Evolutionary conservation across 30 jellyfish, hydroid and myxozoan species (phyloP).

Genomic region (Haliclystus octoradiatus): DNA sequence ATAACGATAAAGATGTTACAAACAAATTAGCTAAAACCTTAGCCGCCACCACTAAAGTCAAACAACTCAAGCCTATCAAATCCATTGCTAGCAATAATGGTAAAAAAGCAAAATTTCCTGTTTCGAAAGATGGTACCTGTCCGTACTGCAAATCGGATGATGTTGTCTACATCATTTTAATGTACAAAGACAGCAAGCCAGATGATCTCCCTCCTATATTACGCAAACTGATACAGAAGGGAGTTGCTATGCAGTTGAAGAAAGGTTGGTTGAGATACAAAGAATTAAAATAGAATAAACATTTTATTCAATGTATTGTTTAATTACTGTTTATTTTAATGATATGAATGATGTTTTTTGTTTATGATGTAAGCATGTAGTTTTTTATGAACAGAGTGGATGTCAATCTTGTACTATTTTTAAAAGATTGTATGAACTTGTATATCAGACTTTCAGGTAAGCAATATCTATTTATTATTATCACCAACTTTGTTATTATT

Average conservation of each 20-base stretch:
- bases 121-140: slow-evolving; percentile 72
- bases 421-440: too few relatives aligned
- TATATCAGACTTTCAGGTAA: too few relatives aligned
- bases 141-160: slow-evolving; percentile 77
- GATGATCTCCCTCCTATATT: slow-evolving; percentile 52
- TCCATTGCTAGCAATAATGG: not conserved
- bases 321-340: too few relatives aligned
- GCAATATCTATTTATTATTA: too few relatives aligned
- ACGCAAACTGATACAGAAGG: slow-evolving; percentile 24
- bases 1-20: not conserved
- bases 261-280: slow-evolving; percentile 12
- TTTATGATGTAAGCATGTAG: too few relatives aligned
- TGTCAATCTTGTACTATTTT: too few relatives aligned
- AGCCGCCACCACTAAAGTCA: not conserved
- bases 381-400: too few relatives aligned
- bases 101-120: slow-evolving; percentile 41
- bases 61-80: not conserved
- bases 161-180: slow-evolving; percentile 65
- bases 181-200: slow-evolving; percentile 11
- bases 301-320: too few relatives aligned
- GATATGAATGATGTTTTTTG: too few relatives aligned
- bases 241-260: slow-evolving; percentile 45
- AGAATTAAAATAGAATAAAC: too few relatives aligned
- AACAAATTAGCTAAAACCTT: not conserved
- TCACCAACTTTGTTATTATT: too few relatives aligned